Evolutionary conservation across 2,888 invertebrate genomes (phyloP), one percentile per base, ranked within the genome.

Genomic region (Rhyacophila evoluta): DNA sequence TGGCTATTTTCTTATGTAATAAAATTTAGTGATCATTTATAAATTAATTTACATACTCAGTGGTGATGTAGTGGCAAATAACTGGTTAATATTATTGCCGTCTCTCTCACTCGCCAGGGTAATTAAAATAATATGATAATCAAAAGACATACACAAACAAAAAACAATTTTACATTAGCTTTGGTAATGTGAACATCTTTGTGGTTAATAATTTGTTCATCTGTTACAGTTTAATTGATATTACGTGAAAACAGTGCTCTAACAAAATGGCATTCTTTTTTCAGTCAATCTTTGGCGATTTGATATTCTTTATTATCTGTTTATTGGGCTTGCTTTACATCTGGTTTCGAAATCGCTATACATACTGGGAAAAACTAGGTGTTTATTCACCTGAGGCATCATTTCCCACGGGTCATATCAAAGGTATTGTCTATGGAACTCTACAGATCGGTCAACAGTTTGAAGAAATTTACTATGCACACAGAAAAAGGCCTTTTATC

Each of bases 401-500:
- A 6, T 81, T 83, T 19, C 81, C 81, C 3, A 25, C 72, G 12
- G 83, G 83, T 6, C 78, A 83, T 36, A 77, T 81, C 6, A 68
- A 73, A 28, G 78, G 74, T 28, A 72, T 83, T 1, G 39, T 83
- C 29, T 15, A 36, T 36, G 77, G 81, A 25, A 75, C 68, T 8
- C 67, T 75, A 8, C 81, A 82, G 19, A 82, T 83, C 10, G 81
- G 81, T 3, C 78, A 81, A 29, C 76, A 78, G 25, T 82, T 83
- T 67, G 81, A 81, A 67, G 67, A 83, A 27, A 39, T 82, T 2
- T 83, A 83, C 33, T 74, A 76, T 25, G 74, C 77, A 19, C 75
- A 39, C n/a, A 71, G 75, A 67, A 55, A 39, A 4, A 73, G 75
- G 15, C 81, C 81, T 1, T 82, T 78, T n/a, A 78, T 89, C 33